A percentile compares a stretch with the other conserved stretches of the same genome.
These are phyloP conservation scores for Melitaea athalia DNA, from an alignment of 2,888 invertebrate genomes.

Conservation along the genomic window DNA sequence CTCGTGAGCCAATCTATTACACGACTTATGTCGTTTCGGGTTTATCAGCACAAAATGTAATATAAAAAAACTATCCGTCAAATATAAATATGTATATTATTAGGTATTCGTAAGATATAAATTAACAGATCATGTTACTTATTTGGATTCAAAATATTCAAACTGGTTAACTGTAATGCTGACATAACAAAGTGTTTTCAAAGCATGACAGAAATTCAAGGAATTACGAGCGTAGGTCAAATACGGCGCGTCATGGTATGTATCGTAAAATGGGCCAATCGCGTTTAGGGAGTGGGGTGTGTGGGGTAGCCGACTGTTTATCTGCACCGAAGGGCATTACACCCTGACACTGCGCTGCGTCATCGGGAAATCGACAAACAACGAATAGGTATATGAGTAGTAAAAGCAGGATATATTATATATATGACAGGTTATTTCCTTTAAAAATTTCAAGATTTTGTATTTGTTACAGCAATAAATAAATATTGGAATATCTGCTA, in stretches of 20 bases:
- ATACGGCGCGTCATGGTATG: constrained; percentile 55
- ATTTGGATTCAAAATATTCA: constrained; percentile 40
- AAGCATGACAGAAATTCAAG: constrained; percentile 60
- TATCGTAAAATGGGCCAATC: constrained; percentile 66
- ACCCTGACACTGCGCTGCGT: constrained; percentile 69
- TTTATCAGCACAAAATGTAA: background rate
- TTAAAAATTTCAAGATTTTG: too few species aligned
- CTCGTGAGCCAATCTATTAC: constrained; percentile 19
- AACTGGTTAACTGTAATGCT: constrained; percentile 65
- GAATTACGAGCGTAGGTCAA: constrained; percentile 47
- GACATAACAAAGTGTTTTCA: constrained; percentile 61
- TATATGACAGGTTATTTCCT: too few species aligned
- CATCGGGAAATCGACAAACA: constrained; percentile 74
- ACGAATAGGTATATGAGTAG: constrained; percentile 49
- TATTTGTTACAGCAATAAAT: too few species aligned
- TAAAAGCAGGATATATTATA: too few species aligned
- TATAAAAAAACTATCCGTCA: background rate
- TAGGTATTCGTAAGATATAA: background rate
- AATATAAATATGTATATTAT: too few species aligned
- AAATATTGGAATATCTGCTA: too few species aligned
- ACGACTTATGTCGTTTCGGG: constrained; percentile 5
- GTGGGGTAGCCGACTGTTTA: constrained; percentile 57
- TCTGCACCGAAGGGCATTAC: constrained; percentile 65
- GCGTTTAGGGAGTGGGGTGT: constrained; percentile 42
- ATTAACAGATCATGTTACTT: background rate